A percentile compares a stretch with the other conserved stretches of the same genome.
Conservation (phyloP, 2,113 vertebrate genomes). For the Anhinga anhinga region DNA sequence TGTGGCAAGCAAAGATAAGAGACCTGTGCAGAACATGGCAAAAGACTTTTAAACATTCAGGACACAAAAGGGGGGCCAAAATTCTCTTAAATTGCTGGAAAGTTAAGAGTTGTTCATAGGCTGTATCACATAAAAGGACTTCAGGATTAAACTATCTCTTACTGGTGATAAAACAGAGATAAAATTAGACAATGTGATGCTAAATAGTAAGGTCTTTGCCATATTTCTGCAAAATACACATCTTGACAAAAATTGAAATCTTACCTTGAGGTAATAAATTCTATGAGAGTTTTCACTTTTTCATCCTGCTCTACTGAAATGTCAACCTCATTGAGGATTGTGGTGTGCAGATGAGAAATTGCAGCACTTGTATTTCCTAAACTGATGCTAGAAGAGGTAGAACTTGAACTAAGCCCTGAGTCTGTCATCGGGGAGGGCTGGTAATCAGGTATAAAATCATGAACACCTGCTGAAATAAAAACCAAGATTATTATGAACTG, state of each 20-base stretch:
- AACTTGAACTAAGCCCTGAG: conserved; percentile 97
- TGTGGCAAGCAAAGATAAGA: not conserved
- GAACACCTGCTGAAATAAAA: conserved; percentile 79
- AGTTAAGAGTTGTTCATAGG: not conserved
- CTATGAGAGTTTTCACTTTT: conserved; percentile 95
- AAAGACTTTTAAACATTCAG: not conserved
- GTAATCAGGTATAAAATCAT: conserved; percentile 89
- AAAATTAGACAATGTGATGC: not conserved
- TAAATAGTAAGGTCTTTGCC: not conserved
- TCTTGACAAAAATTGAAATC: not conserved
- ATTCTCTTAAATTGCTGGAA: not conserved
- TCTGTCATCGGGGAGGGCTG: conserved; percentile 98
- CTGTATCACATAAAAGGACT: not conserved
- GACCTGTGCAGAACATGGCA: not conserved
- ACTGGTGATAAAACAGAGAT: not conserved
- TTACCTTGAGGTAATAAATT: conserved; percentile 98
- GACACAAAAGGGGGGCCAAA: not conserved
- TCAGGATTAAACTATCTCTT: not conserved
- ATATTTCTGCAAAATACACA: not conserved
- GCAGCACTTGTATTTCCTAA: conserved; percentile 83
- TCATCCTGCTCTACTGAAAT: conserved; percentile 91
- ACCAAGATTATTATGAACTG: not conserved
- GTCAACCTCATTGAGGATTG: conserved; percentile 90
- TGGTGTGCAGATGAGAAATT: conserved; percentile 87
- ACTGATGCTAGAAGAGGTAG: conserved; percentile 98